Base-by-base conservation (phyloP, 2,113 vertebrate species). In the Ammospiza nelsoni region DNA sequence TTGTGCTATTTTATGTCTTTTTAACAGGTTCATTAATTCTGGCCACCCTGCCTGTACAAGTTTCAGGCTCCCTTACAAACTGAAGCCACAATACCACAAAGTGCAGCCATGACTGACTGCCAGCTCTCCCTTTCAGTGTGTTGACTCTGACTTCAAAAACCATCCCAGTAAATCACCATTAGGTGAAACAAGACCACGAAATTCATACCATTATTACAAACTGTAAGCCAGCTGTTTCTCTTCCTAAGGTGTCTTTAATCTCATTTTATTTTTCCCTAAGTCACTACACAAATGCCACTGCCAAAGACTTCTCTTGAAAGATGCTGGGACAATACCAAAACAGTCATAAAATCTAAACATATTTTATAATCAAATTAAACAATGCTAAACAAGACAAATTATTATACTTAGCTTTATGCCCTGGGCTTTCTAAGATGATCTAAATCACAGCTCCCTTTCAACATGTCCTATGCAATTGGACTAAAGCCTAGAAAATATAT, bases 361-460 rank as follows among this genome's bases (percentile, higher is more conserved):
- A 95, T 39, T 74, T 96, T 87, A 95, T 87, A 90, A 96, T 93
- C 87, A 95, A 90, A 87, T 92, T 92, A 92, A 79, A 84, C 62
- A 84, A 89, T 83, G 51, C 67, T 91, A 92, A 94, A 88, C 59
- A 90, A 94, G 87, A 88, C 29, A 84, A 95, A 74, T 80, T 3
- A 88, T 55, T 84, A 71, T 48, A 84, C 82, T 90, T 83, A 77
- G 72, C 59, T 85, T 92, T 88, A 59, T 31, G 27, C 75, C 33
- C 12, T 49, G 15, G 55, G 39, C 68, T 91, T 84, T 91, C 58
- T 62, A 92, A 91, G 51, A 62, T 41, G 9, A 59, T 74, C 43
- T 90, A 91, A 91, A 90, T 67, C 82, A 85, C 15, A 59, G 15
- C 16, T 89, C 19, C 63, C 35, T 90, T 95, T 87, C 71, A 39